Conservation (phyloP, 1,140 invertebrate genomes). For the Cheumatopsyche charites region DNA sequence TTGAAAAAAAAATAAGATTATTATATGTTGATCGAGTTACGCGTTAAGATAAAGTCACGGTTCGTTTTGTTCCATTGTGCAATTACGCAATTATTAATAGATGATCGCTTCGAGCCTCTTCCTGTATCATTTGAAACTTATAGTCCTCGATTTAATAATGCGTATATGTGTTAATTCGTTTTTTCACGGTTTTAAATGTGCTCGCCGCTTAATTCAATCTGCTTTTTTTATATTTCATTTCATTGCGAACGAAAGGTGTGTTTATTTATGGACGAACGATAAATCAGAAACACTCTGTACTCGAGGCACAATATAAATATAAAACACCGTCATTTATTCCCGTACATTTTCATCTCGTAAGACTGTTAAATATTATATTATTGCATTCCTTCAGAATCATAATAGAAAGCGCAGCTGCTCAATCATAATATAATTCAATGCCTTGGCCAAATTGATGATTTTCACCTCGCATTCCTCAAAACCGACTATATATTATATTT, state of each 20-base stretch:
- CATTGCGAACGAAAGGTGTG: too few species aligned
- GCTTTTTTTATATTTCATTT: too few species aligned
- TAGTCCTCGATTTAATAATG: not conserved
- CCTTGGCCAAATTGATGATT: too few species aligned
- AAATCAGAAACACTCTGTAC: too few species aligned
- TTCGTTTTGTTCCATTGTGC: not conserved
- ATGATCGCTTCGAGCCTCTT: too few species aligned
- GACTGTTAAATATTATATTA: not conserved
- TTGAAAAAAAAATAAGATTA: not conserved
- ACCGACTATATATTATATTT: too few species aligned
- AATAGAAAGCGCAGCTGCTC: not conserved
- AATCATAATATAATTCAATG: not conserved
- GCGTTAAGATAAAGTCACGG: not conserved
- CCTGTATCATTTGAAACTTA: not conserved
- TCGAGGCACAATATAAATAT: too few species aligned
- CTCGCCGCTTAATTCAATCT: too few species aligned
- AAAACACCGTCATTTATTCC: too few species aligned
- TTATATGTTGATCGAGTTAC: not conserved
- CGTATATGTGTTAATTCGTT: not conserved
- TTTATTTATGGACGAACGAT: too few species aligned
- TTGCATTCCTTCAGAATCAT: conserved; percentile 3
- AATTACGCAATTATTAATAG: conserved; percentile 5
- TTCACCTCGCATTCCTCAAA: too few species aligned
- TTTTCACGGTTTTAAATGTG: too few species aligned
- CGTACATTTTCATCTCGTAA: not conserved